phyloP scores from a whole-genome alignment of 2,888 invertebrate genomes.

The Agapostemon virescens region DNA sequence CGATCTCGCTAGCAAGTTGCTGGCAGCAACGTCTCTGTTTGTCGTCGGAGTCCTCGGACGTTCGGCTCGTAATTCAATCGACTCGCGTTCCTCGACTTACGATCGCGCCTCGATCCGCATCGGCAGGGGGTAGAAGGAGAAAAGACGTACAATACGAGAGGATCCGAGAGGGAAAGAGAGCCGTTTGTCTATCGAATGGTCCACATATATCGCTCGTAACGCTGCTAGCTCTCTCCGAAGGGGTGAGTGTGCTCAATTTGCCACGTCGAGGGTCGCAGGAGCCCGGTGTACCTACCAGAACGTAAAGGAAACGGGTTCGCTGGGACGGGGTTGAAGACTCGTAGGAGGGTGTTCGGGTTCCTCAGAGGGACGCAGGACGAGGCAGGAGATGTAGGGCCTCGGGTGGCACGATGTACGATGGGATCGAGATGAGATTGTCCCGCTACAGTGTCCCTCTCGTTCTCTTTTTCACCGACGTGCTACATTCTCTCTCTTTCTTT shows the following conservation, averaged over 20 bases:
- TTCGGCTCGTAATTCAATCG: slow-evolving; percentile 50
- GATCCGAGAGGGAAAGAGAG: slow-evolving; percentile 59
- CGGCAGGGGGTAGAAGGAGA: slow-evolving; percentile 38
- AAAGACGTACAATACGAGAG: slow-evolving; percentile 40
- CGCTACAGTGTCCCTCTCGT: slow-evolving; percentile 67
- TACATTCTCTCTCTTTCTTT: slow-evolving; percentile 32
- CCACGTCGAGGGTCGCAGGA: slow-evolving; percentile 77
- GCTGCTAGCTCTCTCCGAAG: slow-evolving; percentile 65
- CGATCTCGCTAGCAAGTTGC: background rate
- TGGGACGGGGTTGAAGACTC: slow-evolving; percentile 40
- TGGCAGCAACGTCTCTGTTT: background rate
- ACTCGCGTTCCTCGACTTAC: slow-evolving; percentile 39
- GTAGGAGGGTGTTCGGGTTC: slow-evolving; percentile 64
- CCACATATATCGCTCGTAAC: slow-evolving; percentile 76
- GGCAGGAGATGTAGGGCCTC: slow-evolving; percentile 78
- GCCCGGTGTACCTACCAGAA: slow-evolving; percentile 71
- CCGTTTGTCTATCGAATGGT: slow-evolving; percentile 76
- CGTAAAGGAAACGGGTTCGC: slow-evolving; percentile 59
- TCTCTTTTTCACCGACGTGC: slow-evolving; percentile 36
- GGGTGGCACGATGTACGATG: slow-evolving; percentile 79
- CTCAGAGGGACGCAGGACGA: slow-evolving; percentile 69
- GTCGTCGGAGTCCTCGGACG: background rate
- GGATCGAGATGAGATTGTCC: slow-evolving; percentile 81
- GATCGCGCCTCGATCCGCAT: slow-evolving; percentile 28
- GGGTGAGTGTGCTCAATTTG: slow-evolving; percentile 79